A percentile compares a stretch with the other conserved stretches of the same genome.
Conservation (phyloP, 2,797 vertebrate species). For the Cephalopachus bancanus region DNA sequence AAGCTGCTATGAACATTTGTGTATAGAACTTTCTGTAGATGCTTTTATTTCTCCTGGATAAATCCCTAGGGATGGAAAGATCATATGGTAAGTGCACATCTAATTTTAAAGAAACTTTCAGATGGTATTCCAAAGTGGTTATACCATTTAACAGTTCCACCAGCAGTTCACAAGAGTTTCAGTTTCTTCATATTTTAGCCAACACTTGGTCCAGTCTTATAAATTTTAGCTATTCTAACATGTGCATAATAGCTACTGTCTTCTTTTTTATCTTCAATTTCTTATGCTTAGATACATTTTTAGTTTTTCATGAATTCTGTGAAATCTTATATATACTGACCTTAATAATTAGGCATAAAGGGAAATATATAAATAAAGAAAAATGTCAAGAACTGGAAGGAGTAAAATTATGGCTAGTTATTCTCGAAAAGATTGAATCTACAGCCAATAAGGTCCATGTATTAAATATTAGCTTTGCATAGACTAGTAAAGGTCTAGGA, state of each 20-base stretch:
- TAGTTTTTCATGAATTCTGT: background rate
- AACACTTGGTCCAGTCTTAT: background rate
- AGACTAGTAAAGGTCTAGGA: background rate
- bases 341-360: constrained; percentile 1
- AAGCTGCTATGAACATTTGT: background rate
- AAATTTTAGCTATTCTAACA: background rate
- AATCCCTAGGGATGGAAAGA: background rate
- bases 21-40: background rate
- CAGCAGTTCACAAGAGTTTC: background rate
- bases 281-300: constrained; percentile 5
- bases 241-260: background rate
- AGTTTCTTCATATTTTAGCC: background rate
- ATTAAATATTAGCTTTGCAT: background rate
- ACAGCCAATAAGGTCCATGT: background rate
- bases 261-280: background rate
- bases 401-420: background rate
- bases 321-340: background rate
- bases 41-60: background rate
- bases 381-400: background rate
- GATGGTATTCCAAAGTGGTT: background rate
- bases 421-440: background rate
- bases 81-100: background rate
- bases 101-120: background rate
- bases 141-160: background rate
- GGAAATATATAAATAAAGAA: background rate